Conservation (phyloP, 2,888 invertebrate genomes). For the Stenodera caucasica region DNA sequence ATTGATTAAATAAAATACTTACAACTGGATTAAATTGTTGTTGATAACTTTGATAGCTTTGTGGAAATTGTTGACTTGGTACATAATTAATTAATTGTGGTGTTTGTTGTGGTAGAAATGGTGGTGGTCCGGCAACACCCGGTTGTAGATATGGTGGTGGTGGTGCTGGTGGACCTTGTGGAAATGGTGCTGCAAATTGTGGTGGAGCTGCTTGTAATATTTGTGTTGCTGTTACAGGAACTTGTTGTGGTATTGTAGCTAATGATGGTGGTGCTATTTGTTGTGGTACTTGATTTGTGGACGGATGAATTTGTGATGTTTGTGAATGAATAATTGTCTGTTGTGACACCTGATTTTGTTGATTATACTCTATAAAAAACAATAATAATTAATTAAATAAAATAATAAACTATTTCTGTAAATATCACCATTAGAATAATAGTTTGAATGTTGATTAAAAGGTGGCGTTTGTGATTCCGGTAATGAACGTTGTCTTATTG, state of each 20-base stretch:
- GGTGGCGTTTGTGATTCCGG: constrained; percentile 58
- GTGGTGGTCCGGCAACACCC: constrained; percentile 34
- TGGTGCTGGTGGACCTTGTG: constrained; percentile 41
- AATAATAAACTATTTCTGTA: background rate
- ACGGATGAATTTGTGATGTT: constrained; percentile 33
- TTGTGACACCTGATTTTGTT: constrained; percentile 35
- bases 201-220: constrained; percentile 44
- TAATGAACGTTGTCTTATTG: constrained; percentile 60
- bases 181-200: constrained; percentile 47
- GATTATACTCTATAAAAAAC: constrained; percentile 45
- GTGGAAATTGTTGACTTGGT: constrained; percentile 47
- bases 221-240: constrained; percentile 45
- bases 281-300: constrained; percentile 33
- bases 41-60: constrained; percentile 49
- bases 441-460: constrained; percentile 42
- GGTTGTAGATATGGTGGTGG: constrained; percentile 19
- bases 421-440: constrained; percentile 48
- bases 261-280: constrained; percentile 36
- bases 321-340: constrained; percentile 34
- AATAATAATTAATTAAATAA: background rate
- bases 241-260: constrained; percentile 41
- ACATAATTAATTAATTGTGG: constrained; percentile 52
- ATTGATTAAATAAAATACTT: too few species aligned
- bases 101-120: constrained; percentile 40
- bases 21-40: constrained; percentile 53